A percentile compares a stretch with the other conserved stretches of the same genome.
Conservation (phyloP, 2,888 invertebrate genomes). For the Netelia inedita region DNA sequence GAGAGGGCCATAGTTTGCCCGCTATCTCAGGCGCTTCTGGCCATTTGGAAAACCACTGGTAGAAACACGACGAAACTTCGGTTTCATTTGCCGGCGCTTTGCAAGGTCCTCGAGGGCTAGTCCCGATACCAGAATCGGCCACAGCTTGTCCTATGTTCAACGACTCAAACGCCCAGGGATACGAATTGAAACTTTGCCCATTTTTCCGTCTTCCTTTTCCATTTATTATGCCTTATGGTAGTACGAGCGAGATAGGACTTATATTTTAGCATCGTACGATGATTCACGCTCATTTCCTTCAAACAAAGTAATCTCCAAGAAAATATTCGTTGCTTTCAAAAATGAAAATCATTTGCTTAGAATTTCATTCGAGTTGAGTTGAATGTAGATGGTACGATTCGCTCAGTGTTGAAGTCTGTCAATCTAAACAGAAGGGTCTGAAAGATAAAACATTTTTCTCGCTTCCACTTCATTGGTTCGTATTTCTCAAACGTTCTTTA, state of each 20-base stretch:
- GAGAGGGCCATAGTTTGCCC: conserved; percentile 38
- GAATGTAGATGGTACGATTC: background rate
- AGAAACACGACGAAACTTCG: conserved; percentile 53
- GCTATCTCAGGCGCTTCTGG: conserved; percentile 59
- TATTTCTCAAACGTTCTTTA: too few species aligned
- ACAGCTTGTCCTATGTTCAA: conserved; percentile 4
- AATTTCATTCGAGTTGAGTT: background rate
- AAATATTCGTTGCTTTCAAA: background rate
- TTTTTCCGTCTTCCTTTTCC: background rate
- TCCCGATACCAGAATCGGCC: conserved; percentile 51
- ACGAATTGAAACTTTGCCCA: conserved; percentile 29
- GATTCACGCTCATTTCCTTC: background rate
- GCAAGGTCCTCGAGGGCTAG: conserved; percentile 46
- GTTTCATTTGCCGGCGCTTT: conserved; percentile 37
- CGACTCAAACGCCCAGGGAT: conserved; percentile 21
- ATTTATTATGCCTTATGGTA: background rate
- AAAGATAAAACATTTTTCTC: background rate
- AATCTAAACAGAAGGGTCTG: background rate
- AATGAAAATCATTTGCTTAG: background rate
- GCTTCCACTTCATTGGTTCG: too few species aligned
- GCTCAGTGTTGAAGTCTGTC: background rate
- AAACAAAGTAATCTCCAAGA: background rate
- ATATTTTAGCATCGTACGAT: background rate
- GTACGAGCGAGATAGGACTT: background rate
- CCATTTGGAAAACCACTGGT: conserved; percentile 61